Evolutionary conservation across 2,888 invertebrate species (phyloP), one percentile per base, ranked within the genome.

Genomic region (Alloplasta piceator): DNA sequence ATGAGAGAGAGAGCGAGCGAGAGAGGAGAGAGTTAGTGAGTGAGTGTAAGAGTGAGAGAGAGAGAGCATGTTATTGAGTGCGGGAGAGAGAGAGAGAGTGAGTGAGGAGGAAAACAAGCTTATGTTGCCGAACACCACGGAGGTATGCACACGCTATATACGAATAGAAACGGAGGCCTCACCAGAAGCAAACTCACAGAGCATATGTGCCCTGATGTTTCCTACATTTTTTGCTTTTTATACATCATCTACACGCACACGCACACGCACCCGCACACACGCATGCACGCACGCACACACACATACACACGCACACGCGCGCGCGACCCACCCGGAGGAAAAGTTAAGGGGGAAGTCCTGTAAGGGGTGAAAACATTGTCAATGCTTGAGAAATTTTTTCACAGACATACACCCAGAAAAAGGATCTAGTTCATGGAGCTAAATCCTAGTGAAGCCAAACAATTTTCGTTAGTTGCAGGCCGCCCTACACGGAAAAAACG

Each of bases 11-110:
- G 83, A 79, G 83, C 66, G 74, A 75, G 82, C 86, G 87, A 85
- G 86, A 85, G 73, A 86, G n/a, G n/a, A 12, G 85, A 84, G 86
- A 50, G 14, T 46, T 67, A 71, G 64, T n/a, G 68, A 10, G 5
- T 64, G 67, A 67, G 68, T 56, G 78, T 77, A 63, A 6, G 66
- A 78, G 78, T 68, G 73, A 68, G 75, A 74, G 63, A 78, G 71
- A 71, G 63, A 66, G 58, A 71, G 75, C n/a, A n/a, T 26, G 26
- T 26, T 26, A 26, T 1, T 26, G 26, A 26, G 26, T 26, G 26
- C 26, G 1, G 41, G 72, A 68, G 73, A n/a, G 58, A 80, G 79
- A 70, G 67, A 60, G 78, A 73, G 66, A 55, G 52, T 56, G 41
- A 61, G 60, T 43, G 39, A 61, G 14, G 67, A 68, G 71, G 56